These are phyloP conservation scores for Lerema accius DNA, from an alignment of 1,140 invertebrate genomes.

Conservation along the genomic window DNA sequence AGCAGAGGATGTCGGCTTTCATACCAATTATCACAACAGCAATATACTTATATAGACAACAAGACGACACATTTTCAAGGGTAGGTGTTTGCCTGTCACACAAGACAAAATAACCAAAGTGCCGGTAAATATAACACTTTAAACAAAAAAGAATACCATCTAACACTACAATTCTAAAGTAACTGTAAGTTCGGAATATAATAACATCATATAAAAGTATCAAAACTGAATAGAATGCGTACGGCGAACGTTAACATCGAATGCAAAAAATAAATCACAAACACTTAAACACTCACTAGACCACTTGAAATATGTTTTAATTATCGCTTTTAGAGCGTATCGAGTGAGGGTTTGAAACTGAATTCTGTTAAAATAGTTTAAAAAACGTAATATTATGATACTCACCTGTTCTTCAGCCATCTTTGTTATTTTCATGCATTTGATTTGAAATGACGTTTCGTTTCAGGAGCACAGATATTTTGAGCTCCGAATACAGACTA, in stretches of 20 bases:
- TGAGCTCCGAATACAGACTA: no score
- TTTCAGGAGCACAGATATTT: slow-evolving; percentile 38
- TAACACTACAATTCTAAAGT: background rate
- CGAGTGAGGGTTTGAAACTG: background rate
- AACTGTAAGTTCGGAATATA: background rate
- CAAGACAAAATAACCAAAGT: slow-evolving; percentile 63
- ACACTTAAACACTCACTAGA: slow-evolving; percentile 9
- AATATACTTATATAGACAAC: slow-evolving; percentile 17
- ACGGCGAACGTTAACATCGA: slow-evolving; percentile 8
- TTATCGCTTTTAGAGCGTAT: background rate
- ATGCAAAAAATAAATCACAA: slow-evolving; percentile 6
- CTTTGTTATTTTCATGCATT: slow-evolving; percentile 81
- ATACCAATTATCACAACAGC: slow-evolving; percentile 1
- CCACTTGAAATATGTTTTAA: background rate
- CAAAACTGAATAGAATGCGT: slow-evolving; percentile 17
- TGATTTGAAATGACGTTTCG: slow-evolving; percentile 74
- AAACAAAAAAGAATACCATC: slow-evolving; percentile 16
- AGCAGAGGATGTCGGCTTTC: slow-evolving; percentile 17
- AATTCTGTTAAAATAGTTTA: slow-evolving; percentile 65
- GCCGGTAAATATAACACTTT: slow-evolving; percentile 45
- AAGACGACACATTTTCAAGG: slow-evolving; percentile 47
- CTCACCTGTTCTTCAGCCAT: slow-evolving; percentile 81
- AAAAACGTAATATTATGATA: slow-evolving; percentile 71
- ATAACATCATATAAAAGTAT: slow-evolving; percentile 23
- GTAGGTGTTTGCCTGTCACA: slow-evolving; percentile 46